phyloP scores from a whole-genome alignment of 2,888 invertebrate species.

The Sceliomorpha sp. region DNA sequence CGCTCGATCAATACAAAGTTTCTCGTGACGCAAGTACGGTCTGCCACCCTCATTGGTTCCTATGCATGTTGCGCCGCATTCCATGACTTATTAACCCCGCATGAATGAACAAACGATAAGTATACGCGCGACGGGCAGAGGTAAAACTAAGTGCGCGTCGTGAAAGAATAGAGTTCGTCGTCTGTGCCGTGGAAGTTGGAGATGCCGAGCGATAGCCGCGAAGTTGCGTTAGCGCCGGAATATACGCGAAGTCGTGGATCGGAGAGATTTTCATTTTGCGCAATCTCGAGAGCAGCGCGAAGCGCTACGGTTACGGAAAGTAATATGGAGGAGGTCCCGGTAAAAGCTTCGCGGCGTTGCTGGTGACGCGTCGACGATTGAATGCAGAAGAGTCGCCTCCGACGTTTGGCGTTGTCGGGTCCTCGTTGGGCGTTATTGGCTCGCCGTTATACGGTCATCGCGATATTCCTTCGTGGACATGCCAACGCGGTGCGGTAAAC shows the following conservation, averaged over 20 bases:
- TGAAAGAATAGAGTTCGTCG: too few species aligned
- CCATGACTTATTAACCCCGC: conserved; percentile 82
- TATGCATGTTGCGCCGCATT: conserved; percentile 81
- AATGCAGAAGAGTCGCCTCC: conserved; percentile 59
- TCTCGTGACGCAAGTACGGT: conserved; percentile 82
- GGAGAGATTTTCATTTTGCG: conserved; percentile 79
- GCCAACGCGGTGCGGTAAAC: too few species aligned
- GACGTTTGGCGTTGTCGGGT: neutral
- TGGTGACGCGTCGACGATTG: conserved; percentile 65
- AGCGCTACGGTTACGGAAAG: conserved; percentile 49
- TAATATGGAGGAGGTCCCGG: conserved; percentile 79
- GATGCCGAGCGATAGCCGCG: conserved; percentile 81
- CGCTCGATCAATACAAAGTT: conserved; percentile 81
- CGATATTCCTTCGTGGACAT: too few species aligned
- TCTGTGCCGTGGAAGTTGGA: too few species aligned
- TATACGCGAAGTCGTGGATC: too few species aligned
- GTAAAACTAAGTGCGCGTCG: too few species aligned
- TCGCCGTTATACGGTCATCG: too few species aligned
- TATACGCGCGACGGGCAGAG: neutral
- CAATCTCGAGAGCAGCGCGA: conserved; percentile 67
- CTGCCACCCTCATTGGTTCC: conserved; percentile 81
- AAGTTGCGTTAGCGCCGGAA: too few species aligned
- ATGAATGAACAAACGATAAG: conserved; percentile 76
- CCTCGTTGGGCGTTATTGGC: too few species aligned
- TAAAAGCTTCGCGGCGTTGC: conserved; percentile 79